Evolutionary conservation across 1,140 invertebrate genomes (phyloP), one percentile per base, ranked within the genome.

Genomic region (Varroa destructor): DNA sequence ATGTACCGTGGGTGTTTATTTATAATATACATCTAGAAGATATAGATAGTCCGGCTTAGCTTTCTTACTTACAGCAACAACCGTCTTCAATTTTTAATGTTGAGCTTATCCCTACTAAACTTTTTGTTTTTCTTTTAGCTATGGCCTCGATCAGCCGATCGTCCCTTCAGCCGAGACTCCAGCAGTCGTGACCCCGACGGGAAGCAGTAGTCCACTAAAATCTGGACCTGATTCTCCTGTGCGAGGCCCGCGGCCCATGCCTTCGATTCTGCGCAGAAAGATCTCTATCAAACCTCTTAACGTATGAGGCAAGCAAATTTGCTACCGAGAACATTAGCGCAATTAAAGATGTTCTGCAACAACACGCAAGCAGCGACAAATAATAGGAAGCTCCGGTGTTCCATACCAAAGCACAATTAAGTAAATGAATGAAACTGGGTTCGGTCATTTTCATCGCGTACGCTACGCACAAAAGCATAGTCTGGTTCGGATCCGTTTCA

Each of bases 251-350:
- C 61, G 61, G 12, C 61, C 61, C 61, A 67, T 67, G 61, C 61
- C 61, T 14, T 67, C 61, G 12, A 67, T 67, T 43, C 61, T 67
- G 12, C 61, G 61, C 12, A 67, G 61, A 8, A 67, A 67, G 40
- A 67, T 67, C 46, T 40, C 61, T 14, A 67, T 67, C 40, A 67
- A 67, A 67, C 61, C 61, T 40, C 61, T 67, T 4, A 67, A 67
- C 40, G 40, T 46, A 46, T 67, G 61, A 67, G 61, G 46, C 46
- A 51, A 8, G 46, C 46, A 51, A 3, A 51, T 51, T 51, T 51
- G 46, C 46, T 51, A 51, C 3, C 3, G 46, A 51, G 46, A 8
- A 51, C 46, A 51, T 51, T 51, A 51, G 8, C 46, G 4, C 46
- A 51, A 51, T 51, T 51, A 51, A 8, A 3, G 46, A 51, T 51